phyloP scores from a whole-genome alignment of 2,888 invertebrate species.

The Lasioglossum villosulum region DNA sequence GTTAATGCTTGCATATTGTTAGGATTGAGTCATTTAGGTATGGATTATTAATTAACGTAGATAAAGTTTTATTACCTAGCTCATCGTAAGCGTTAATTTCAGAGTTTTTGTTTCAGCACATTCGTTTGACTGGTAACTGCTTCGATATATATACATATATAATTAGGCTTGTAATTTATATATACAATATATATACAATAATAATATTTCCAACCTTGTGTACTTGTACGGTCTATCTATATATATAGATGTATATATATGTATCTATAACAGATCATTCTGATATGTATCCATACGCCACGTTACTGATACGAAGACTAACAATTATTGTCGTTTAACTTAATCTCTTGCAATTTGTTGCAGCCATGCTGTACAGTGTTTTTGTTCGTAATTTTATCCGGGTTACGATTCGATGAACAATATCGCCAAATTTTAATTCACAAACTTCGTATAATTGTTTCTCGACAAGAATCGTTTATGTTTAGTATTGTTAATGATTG shows the following conservation, averaged over 20 bases:
- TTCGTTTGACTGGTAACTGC: slow-evolving; percentile 80
- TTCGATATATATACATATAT: too few species aligned
- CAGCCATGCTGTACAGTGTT: slow-evolving; percentile 40
- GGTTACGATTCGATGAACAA: background rate
- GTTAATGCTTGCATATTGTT: slow-evolving; percentile 85
- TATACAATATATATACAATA: slow-evolving; percentile 13
- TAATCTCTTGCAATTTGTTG: slow-evolving; percentile 35
- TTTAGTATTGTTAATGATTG: background rate
- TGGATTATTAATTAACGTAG: slow-evolving; percentile 84
- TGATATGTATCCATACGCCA: slow-evolving; percentile 46
- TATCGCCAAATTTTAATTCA: background rate
- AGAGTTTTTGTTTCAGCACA: slow-evolving; percentile 83
- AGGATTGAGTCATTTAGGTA: slow-evolving; percentile 85
- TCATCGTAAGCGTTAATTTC: slow-evolving; percentile 79
- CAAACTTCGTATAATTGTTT: background rate
- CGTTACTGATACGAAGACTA: slow-evolving; percentile 45
- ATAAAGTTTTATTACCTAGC: slow-evolving; percentile 81
- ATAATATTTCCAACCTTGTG: slow-evolving; percentile 57
- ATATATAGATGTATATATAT: slow-evolving; percentile 33
- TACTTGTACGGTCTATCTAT: slow-evolving; percentile 36
- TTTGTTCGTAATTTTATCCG: background rate
- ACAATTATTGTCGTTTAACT: slow-evolving; percentile 25
- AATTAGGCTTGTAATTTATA: slow-evolving; percentile 64
- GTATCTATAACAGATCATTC: slow-evolving; percentile 52
- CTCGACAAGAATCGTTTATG: background rate